Evolutionary conservation across 2,888 invertebrate species (phyloP).

Genomic region (Aproaerema taeniolella): DNA sequence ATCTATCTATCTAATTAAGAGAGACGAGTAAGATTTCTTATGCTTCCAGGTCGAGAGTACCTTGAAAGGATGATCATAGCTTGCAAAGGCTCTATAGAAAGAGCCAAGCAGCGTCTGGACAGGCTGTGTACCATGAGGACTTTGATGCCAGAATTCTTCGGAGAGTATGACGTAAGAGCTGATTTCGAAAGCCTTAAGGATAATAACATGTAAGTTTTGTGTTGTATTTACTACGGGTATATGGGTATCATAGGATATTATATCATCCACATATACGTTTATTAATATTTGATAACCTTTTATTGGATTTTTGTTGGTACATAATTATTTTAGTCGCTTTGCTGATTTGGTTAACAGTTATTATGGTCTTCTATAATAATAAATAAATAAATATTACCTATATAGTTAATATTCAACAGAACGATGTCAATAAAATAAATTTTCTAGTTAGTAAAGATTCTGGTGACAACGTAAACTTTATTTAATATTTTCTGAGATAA

Average conservation of each 20-base stretch:
- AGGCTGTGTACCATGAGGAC: conserved; percentile 45
- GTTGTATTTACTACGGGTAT: background rate
- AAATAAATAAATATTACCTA: background rate
- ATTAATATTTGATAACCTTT: background rate
- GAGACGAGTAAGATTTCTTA: too few species aligned
- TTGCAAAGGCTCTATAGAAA: conserved; percentile 44
- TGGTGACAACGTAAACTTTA: too few species aligned
- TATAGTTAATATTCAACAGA: too few species aligned
- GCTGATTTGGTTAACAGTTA: too few species aligned
- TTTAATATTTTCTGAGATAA: too few species aligned
- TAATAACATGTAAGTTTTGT: background rate
- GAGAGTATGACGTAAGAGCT: background rate
- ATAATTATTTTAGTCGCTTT: too few species aligned
- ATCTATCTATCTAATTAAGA: too few species aligned
- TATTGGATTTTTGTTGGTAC: background rate
- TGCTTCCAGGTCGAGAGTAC: conserved; percentile 40
- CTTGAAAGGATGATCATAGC: conserved; percentile 39
- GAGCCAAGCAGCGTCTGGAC: conserved; percentile 42
- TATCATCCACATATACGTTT: background rate
- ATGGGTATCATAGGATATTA: background rate
- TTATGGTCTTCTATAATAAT: background rate
- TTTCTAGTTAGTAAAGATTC: too few species aligned
- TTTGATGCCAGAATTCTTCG: conserved; percentile 39
- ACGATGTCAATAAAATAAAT: too few species aligned
- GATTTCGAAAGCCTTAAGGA: background rate